A percentile compares a stretch with the other conserved stretches of the same genome.
Conservation (phyloP, 2,113 vertebrate genomes). For the Equus quagga region DNA sequence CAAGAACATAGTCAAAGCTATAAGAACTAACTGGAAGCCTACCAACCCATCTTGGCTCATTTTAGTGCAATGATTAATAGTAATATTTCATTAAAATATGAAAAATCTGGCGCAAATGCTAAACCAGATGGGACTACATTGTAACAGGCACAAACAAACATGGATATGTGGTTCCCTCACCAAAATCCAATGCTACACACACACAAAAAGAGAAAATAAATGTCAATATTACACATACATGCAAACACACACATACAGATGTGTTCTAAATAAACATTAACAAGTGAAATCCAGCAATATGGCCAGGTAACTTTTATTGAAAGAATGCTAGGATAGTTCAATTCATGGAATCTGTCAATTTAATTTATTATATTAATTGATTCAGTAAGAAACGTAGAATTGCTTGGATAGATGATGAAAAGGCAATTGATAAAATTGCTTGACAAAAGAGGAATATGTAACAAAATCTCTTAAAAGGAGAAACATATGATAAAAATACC, state of each 20-base stretch:
- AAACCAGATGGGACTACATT: background rate
- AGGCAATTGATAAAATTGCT: background rate
- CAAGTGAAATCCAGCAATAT: background rate
- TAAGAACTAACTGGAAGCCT: background rate
- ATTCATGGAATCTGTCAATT: background rate
- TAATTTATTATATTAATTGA: background rate
- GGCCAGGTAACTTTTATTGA: background rate
- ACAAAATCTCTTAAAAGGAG: background rate
- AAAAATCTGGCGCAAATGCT: background rate
- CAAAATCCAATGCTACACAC: background rate
- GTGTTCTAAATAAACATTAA: background rate
- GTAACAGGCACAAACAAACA: background rate
- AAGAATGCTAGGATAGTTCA: background rate
- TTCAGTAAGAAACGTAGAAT: background rate
- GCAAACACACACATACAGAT: background rate
- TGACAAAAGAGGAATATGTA: background rate
- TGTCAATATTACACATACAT: background rate
- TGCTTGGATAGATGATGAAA: background rate
- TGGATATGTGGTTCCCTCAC: background rate
- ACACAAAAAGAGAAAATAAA: background rate
- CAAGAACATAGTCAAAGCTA: background rate
- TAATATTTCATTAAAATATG: constrained; percentile 3
- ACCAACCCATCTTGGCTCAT: background rate
- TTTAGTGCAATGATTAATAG: background rate
- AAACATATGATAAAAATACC: background rate